A percentile compares a stretch with the other conserved stretches of the same genome.
Conservation (phyloP, 2,797 vertebrate species). For the Sebastes cheni region DNA sequence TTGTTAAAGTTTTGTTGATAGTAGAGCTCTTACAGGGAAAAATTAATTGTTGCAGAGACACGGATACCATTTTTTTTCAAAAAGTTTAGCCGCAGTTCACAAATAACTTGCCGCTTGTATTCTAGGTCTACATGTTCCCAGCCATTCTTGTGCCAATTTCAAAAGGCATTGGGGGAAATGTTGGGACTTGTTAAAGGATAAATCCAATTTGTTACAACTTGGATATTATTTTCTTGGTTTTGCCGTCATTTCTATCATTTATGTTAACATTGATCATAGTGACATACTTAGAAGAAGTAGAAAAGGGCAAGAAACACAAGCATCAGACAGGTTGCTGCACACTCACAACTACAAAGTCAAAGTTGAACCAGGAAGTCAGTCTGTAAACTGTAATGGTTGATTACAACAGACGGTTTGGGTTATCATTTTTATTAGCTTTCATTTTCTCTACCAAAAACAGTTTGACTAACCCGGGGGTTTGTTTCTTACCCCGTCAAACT, state of each 20-base stretch:
- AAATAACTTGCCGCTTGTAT: neutral
- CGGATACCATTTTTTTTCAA: neutral
- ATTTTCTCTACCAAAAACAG: neutral
- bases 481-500: neutral
- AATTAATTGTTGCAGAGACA: neutral
- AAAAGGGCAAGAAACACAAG: neutral
- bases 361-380: neutral
- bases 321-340: neutral
- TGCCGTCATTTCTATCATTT: neutral
- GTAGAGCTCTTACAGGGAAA: neutral
- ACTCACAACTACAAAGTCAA: neutral
- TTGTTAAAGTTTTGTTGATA: neutral
- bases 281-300: neutral
- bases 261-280: neutral
- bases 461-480: neutral
- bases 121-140: neutral
- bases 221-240: neutral
- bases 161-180: neutral
- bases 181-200: neutral
- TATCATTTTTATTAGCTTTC: neutral
- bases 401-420: neutral
- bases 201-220: neutral
- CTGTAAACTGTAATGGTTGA: neutral
- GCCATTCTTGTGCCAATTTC: neutral
- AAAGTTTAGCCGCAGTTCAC: neutral